Evolutionary conservation across 2,113 vertebrate genomes (phyloP).

Genomic region (Petaurus breviceps): DNA sequence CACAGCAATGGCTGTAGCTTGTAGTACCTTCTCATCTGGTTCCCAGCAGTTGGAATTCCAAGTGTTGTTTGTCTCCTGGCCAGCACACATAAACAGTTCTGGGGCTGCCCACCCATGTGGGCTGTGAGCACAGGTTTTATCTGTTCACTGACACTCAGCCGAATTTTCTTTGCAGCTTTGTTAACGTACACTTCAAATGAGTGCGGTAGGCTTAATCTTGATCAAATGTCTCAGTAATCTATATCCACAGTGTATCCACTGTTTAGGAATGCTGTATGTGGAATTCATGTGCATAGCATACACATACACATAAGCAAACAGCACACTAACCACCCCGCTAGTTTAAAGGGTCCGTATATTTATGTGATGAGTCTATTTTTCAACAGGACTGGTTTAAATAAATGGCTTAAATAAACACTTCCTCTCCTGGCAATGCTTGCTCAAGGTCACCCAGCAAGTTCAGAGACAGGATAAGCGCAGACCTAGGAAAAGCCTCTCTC

Average conservation of each 20-base stretch:
- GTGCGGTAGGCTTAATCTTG: slow-evolving; percentile 69
- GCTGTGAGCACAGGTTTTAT: slow-evolving; percentile 70
- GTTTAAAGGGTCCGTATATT: background rate
- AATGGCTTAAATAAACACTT: slow-evolving; percentile 18
- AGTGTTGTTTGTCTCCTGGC: slow-evolving; percentile 69
- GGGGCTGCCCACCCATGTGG: slow-evolving; percentile 73
- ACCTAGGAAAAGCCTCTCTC: background rate
- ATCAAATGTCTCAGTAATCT: slow-evolving; percentile 70
- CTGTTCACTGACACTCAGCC: slow-evolving; percentile 70
- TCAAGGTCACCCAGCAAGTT: slow-evolving; percentile 53
- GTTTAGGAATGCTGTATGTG: background rate
- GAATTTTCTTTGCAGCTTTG: slow-evolving; percentile 72
- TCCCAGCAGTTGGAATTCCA: slow-evolving; percentile 80
- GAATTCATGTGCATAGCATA: slow-evolving; percentile 27
- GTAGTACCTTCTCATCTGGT: slow-evolving; percentile 79
- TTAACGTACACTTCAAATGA: slow-evolving; percentile 76
- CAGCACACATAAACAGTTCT: slow-evolving; percentile 78
- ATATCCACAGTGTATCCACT: slow-evolving; percentile 42
- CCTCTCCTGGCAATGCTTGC: background rate
- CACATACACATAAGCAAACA: background rate
- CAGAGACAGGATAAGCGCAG: slow-evolving; percentile 15
- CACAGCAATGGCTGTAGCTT: slow-evolving; percentile 29
- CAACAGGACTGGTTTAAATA: slow-evolving; percentile 58
- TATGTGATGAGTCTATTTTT: slow-evolving; percentile 30
- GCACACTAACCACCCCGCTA: slow-evolving; percentile 19